Evolutionary conservation across 2,888 invertebrate genomes (phyloP).

Genomic region (Ophion costatus): DNA sequence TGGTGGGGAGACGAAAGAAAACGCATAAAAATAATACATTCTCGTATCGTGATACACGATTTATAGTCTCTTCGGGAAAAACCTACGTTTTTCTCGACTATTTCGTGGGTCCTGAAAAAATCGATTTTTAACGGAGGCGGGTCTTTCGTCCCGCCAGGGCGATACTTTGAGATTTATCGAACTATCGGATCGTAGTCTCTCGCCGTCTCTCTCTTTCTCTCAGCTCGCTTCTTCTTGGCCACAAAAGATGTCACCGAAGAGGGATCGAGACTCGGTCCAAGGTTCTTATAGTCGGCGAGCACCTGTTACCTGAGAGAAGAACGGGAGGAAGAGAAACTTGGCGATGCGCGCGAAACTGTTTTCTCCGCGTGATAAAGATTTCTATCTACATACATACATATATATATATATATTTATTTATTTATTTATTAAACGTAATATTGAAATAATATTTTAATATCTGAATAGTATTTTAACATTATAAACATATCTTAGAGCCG

Average conservation of each 20-base stretch:
- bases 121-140: neutral
- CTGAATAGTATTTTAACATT: too few relatives aligned
- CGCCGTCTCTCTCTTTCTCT: constrained; percentile 68
- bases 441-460: too few relatives aligned
- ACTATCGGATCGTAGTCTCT: constrained; percentile 73
- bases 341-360: constrained; percentile 39
- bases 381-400: constrained; percentile 12
- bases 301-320: constrained; percentile 67
- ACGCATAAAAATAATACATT: constrained; percentile 61
- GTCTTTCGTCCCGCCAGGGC: neutral
- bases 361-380: constrained; percentile 42
- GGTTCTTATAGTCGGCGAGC: constrained; percentile 63
- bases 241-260: constrained; percentile 57
- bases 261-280: constrained; percentile 62
- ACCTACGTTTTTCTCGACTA: too few relatives aligned
- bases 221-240: constrained; percentile 71
- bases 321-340: constrained; percentile 54
- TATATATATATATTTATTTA: constrained; percentile 4
- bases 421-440: neutral
- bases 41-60: constrained; percentile 66
- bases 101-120: too few relatives aligned
- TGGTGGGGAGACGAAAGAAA: constrained; percentile 32
- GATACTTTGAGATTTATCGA: constrained; percentile 65
- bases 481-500: too few relatives aligned
- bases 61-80: neutral